Base-by-base conservation (phyloP, 1,140 invertebrate species). In the Papilio xuthus region DNA sequence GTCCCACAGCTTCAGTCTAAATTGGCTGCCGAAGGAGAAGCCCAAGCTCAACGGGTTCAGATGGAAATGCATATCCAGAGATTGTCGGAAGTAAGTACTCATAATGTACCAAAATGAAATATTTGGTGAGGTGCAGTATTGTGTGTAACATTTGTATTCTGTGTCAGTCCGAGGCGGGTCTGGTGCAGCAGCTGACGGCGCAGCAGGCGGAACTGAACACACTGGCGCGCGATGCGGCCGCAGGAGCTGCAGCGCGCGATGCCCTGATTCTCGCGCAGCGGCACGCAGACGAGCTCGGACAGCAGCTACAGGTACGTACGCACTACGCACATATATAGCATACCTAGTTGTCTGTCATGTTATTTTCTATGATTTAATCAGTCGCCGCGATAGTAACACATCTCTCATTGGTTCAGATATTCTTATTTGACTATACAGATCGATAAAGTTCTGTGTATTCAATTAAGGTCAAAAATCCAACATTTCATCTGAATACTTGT, bases 1-100 rank as follows among this genome's bases (percentile, higher is more conserved):
- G 80, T 80, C 82, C 37, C 83, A 37, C 89, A 95, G 88, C 84
- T 96, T 28, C 95, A 96, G 85, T 88, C 92, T 0, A 95, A 96
- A 86, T 81, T 96, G 2, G 95, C 92, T 78, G 95, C 96, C 13
- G 96, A 96, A 76, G 90, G 92, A 2, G 92, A 93, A 78, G 88
- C 83, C 6, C 88, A 89, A 69, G 86, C 90, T 7, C 89, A 91
- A 77, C 85, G 88, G 20, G 91, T 89, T 9, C 90, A 93, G 80
- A 90, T 93, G 92, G 93, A 94, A 81, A 86, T 94, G 88, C 93
- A 93, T 78, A 93, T 94, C 74, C 91, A 94, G 82, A 88, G 92
- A 81, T 83, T 94, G 53, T 90, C 92, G 13, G 93, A 94, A 84
- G 94, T 94, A 85, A 87, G 67, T 63, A 20, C 8, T 20, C 1